These are phyloP conservation scores for Torymus tubicola DNA, from an alignment of 2,888 invertebrate genomes.

Conservation along the genomic window DNA sequence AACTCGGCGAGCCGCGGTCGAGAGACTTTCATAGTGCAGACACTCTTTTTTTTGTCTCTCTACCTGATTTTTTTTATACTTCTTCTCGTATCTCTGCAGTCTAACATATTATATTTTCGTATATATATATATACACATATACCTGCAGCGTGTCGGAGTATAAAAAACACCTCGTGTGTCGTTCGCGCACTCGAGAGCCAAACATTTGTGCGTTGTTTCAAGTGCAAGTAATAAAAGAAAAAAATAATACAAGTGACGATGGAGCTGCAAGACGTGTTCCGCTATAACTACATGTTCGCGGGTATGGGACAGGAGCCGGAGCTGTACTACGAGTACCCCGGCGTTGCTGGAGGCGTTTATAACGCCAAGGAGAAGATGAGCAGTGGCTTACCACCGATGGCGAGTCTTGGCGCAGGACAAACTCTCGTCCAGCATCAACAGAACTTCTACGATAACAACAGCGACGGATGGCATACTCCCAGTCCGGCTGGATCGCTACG, in stretches of 20 bases:
- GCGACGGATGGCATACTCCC: slow-evolving; percentile 75
- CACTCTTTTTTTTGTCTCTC: background rate
- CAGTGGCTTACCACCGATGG: slow-evolving; percentile 67
- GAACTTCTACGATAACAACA: slow-evolving; percentile 64
- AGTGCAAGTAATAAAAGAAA: background rate
- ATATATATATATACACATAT: no score
- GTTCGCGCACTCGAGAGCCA: no score
- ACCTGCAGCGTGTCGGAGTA: no score
- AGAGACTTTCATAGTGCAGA: background rate
- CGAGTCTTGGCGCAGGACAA: slow-evolving; percentile 49
- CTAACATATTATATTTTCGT: no score
- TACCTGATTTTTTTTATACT: background rate
- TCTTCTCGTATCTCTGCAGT: background rate
- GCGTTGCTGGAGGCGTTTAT: slow-evolving; percentile 59
- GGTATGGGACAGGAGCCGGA: slow-evolving; percentile 70
- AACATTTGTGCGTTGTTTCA: no score
- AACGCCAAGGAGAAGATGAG: slow-evolving; percentile 68
- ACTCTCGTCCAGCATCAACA: slow-evolving; percentile 45
- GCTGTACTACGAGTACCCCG: slow-evolving; percentile 70
- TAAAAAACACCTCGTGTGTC: no score
- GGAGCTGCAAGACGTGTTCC: slow-evolving; percentile 75
- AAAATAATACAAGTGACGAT: slow-evolving; percentile 59
- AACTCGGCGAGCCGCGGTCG: slow-evolving; percentile 57
- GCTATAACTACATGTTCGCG: slow-evolving; percentile 74
- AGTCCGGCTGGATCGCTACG: slow-evolving; percentile 72